phyloP scores from a whole-genome alignment of 2,797 vertebrate species.

The Rhinoraja longicauda region DNA sequence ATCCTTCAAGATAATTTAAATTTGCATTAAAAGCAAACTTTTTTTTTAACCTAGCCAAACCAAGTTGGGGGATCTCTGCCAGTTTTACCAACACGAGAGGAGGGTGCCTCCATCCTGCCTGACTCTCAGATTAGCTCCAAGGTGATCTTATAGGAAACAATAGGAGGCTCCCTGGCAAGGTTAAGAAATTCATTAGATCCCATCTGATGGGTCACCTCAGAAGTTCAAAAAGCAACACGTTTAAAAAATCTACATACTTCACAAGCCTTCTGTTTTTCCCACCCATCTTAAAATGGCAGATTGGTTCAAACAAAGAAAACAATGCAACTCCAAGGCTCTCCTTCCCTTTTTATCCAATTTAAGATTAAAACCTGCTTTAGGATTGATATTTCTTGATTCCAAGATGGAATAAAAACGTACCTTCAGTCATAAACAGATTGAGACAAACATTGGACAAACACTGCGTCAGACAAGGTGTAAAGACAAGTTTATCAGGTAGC shows the following conservation, averaged over 20 bases:
- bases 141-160: background rate
- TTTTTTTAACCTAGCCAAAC: background rate
- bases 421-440: background rate
- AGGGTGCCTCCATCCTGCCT: background rate
- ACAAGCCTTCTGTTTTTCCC: background rate
- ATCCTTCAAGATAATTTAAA: background rate
- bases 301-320: background rate
- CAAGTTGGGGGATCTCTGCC: background rate
- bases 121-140: background rate
- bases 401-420: constrained; percentile 1
- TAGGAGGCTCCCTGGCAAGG: background rate
- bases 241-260: background rate
- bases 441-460: background rate
- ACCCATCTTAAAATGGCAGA: background rate
- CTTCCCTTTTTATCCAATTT: background rate
- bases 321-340: background rate
- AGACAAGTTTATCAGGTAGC: background rate
- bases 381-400: background rate
- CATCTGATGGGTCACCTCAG: background rate
- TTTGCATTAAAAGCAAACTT: background rate
- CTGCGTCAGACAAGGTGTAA: background rate
- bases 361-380: background rate
- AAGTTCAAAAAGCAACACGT: background rate
- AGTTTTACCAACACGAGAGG: background rate
- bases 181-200: background rate